Conservation (phyloP, 1,140 invertebrate genomes). For the Calliphora vicina region DNA sequence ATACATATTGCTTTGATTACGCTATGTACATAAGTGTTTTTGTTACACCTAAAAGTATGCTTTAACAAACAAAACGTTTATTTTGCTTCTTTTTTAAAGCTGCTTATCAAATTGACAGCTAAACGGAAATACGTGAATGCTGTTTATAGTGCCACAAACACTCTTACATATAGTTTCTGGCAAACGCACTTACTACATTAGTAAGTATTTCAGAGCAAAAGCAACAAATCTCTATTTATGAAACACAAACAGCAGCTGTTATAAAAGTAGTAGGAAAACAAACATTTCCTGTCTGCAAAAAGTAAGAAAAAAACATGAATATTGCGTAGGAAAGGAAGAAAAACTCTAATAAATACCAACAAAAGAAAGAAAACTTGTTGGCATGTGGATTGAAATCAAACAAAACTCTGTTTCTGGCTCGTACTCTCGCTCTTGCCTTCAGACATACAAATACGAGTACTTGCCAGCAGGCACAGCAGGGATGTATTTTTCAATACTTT, state of each 20-base stretch:
- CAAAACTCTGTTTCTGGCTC: no score
- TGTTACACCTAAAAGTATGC: neutral
- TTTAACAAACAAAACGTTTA: neutral
- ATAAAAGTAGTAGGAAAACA: neutral
- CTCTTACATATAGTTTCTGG: no score
- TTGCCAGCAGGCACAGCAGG: no score
- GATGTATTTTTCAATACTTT: no score
- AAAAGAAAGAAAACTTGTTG: neutral
- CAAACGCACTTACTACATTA: no score
- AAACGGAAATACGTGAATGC: neutral
- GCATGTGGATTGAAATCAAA: neutral
- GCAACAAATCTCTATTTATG: neutral
- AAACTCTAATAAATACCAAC: neutral
- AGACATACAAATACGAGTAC: no score
- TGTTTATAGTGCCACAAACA: neutral
- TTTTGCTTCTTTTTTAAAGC: neutral
- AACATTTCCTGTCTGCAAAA: neutral
- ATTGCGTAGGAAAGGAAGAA: neutral
- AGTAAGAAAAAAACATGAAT: neutral
- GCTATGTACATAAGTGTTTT: no score
- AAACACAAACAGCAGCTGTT: neutral
- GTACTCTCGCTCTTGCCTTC: no score
- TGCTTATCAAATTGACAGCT: neutral
- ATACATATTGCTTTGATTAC: no score
- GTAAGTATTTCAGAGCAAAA: neutral